Base-by-base conservation (phyloP, 2,888 invertebrate species). In the Hanleya hanleyi region DNA sequence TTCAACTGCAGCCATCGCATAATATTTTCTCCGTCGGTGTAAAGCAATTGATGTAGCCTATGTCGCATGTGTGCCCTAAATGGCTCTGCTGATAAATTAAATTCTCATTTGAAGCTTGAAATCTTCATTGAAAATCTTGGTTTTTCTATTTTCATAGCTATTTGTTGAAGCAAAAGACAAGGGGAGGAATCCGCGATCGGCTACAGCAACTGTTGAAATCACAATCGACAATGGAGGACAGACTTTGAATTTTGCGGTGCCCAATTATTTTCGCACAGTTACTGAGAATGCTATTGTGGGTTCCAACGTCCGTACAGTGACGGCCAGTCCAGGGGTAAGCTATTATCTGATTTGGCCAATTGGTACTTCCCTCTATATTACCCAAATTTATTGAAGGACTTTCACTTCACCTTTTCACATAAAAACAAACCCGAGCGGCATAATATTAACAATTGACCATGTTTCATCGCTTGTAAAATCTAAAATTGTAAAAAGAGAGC, bases 301-400 rank as follows among this genome's bases (percentile, higher is more conserved):
- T n/a, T 18, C 29, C 6, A 29, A 67, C 9, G 75, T 87, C 26
- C 22, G 73, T 18, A 51, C 57, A 3, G 67, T 83, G 3, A 62
- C 69, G 33, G 85, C 85, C 47, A 70, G 68, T 7, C 83, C 83
- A 37, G 81, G 81, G 68, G 83, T 81, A 70, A 78, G 81, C 75
- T 57, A 22, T 18, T 32, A 57, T n/a, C n/a, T n/a, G n/a, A n/a
- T n/a, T n/a, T n/a, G n/a, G n/a, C n/a, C n/a, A n/a, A n/a, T n/a
- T n/a, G n/a, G n/a, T n/a, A n/a, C n/a, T n/a, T n/a, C n/a, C n/a
- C n/a, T n/a, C n/a, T n/a, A n/a, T n/a, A n/a, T n/a, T n/a, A n/a
- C n/a, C n/a, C n/a, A n/a, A n/a, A n/a, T n/a, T n/a, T n/a, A n/a
- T n/a, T n/a, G n/a, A n/a, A n/a, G n/a, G n/a, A n/a, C n/a, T n/a